Evolutionary conservation across 2,888 invertebrate species (phyloP), one percentile per base, ranked within the genome.

Genomic region (Lasioglossum leucozonium): DNA sequence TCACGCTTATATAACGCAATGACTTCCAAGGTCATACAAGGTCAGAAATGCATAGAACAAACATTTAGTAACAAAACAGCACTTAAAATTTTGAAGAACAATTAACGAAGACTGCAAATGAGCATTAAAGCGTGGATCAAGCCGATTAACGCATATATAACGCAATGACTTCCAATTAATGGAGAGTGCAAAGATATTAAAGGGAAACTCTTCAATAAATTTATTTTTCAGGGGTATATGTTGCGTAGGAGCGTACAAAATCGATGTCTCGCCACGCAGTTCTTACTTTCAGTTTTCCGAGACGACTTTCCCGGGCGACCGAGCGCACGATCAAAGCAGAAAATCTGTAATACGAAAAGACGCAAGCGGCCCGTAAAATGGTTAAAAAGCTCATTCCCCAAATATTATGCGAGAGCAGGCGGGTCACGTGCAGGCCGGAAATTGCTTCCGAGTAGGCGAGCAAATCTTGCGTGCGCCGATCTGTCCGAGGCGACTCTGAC

Each of bases 381-480:
- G 30, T 30, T 62, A 16, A 30, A 62, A 62, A 62, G 2, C 62
- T 6, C 16, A 34, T 65, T 22, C 22, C 2, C 22, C 34, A 34
- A 37, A 37, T 37, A 65, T 65, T 65, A 65, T 65, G 65, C 34
- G 18, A 10, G 22, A 34, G 65, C 34, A 10, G 37, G 8, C 34
- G 34, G 22, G 34, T 34, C 34, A 22, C 65, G 67, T 37, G 30
- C 30, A 8, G 11, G 2, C 34, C 18, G 40, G 44, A 47, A 79
- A 81, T 81, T 72, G 72, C 34, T 42, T 72, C 22, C 13, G 40
- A 42, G 65, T 62, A 8, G 37, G 22, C 72, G 26, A 30, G 37
- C 16, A 67, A 37, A 67, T 73, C 37, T 72, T 5, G 22, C 44
- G 73, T 6, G 11, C 40, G 26, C 13, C 22, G 51, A n/a, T 37